These are phyloP conservation scores for Propsilocerus akamusi DNA, from an alignment of 1,140 invertebrate genomes.

Conservation along the genomic window DNA sequence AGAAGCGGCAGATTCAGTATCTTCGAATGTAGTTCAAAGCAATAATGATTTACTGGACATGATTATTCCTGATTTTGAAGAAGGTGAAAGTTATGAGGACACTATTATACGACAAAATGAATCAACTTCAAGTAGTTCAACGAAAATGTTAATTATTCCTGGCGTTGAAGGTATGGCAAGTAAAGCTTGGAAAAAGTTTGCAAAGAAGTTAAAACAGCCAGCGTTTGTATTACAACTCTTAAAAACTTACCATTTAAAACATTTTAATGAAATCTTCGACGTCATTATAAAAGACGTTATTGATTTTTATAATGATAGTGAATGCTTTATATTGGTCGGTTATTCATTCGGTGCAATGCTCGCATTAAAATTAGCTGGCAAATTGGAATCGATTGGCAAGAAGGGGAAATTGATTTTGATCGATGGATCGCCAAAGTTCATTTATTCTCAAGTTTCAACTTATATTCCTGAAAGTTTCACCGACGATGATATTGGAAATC, in stretches of 20 bases:
- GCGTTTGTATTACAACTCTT: conserved; percentile 14
- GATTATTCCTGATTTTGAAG: conserved; percentile 32
- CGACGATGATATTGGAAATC: conserved; percentile 31
- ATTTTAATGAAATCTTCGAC: too few species aligned
- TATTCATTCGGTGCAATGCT: conserved; percentile 36
- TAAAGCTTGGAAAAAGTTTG: conserved; percentile 18
- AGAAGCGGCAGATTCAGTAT: conserved; percentile 24
- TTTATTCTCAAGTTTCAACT: too few species aligned
- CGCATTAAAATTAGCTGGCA: conserved; percentile 26
- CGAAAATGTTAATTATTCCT: conserved; percentile 50
- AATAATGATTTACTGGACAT: conserved; percentile 26
- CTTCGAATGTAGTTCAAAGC: conserved; percentile 15
- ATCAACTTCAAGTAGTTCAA: conserved; percentile 19
- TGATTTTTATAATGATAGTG: conserved; percentile 34
- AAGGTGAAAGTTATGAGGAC: conserved; percentile 24
- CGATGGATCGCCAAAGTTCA: too few species aligned
- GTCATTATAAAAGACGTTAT: too few species aligned
- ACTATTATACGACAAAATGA: conserved; percentile 13
- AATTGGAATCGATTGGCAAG: conserved; percentile 30
- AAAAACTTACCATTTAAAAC: too few species aligned
- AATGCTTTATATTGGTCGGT: conserved; percentile 31
- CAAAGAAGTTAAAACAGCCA: conserved; percentile 10
- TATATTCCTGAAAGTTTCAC: conserved; percentile 20
- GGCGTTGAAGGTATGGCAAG: conserved; percentile 57
- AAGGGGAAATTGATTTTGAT: too few species aligned